A percentile compares a stretch with the other conserved stretches of the same genome.
Evolutionary conservation across 1,140 invertebrate genomes (phyloP).

Genomic region (Papilio glaucus): DNA sequence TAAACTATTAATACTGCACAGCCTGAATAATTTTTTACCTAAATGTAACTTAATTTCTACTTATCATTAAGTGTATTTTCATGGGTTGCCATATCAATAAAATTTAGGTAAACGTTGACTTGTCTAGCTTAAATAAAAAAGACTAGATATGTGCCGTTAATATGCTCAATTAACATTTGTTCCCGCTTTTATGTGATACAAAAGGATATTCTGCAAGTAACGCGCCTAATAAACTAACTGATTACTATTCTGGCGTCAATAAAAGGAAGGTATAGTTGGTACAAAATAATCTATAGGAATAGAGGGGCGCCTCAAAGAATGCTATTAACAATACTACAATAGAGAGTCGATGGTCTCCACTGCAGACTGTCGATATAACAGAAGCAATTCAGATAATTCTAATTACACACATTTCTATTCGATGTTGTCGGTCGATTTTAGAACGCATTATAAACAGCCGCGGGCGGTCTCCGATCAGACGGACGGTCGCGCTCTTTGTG

Average conservation of each 20-base stretch:
- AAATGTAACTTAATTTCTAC: too few relatives aligned
- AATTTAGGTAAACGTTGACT: too few relatives aligned
- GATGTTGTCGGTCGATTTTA: constrained; percentile 75
- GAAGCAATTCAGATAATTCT: constrained; percentile 81
- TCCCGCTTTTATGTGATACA: constrained; percentile 37
- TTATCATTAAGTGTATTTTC: too few relatives aligned
- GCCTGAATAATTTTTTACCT: too few relatives aligned
- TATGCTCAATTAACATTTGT: constrained; percentile 21
- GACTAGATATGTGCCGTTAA: too few relatives aligned
- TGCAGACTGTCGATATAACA: constrained; percentile 73
- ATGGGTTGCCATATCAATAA: too few relatives aligned
- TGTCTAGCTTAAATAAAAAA: too few relatives aligned
- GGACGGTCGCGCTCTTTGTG: constrained; percentile 55
- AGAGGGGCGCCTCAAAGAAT: constrained; percentile 71
- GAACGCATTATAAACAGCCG: constrained; percentile 72
- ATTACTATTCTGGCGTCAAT: constrained; percentile 73
- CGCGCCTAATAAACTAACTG: constrained; percentile 73
- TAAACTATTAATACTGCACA: too few relatives aligned
- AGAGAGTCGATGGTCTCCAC: constrained; percentile 44
- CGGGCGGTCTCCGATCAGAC: constrained; percentile 73
- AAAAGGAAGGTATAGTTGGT: constrained; percentile 63
- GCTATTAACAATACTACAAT: constrained; percentile 75
- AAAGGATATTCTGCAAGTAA: constrained; percentile 70
- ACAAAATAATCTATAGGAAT: constrained; percentile 74
- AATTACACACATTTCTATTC: constrained; percentile 81